Base-by-base conservation (phyloP, 2,797 vertebrate species). In the Cichlasoma orientale region DNA sequence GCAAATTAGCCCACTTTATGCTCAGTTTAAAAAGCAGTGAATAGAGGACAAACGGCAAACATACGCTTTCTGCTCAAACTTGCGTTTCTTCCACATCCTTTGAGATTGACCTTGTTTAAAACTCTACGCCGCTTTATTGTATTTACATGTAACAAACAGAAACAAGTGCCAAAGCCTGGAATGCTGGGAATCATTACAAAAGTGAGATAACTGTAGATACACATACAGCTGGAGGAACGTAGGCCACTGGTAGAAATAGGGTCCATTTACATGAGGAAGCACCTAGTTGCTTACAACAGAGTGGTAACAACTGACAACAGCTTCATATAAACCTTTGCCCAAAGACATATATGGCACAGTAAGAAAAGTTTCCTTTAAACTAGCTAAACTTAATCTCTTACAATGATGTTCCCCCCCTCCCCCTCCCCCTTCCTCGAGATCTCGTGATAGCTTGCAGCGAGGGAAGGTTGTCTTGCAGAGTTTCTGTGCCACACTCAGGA, bases 181-280 rank as follows among this genome's bases (percentile, higher is more conserved):
- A 97, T 96, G 97, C 96, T 95, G 97, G 96, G 93, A 96, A 96
- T 97, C 94, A 92, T 96, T 96, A 96, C 94, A 97, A 97, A 95
- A 94, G 90, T 96, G 95, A 95, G 94, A 96, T 96, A 96, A 96
- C 96, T 96, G 96, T 96, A 95, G 96, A 97, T 96, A 90, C 91
- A 84, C 91, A 92, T 96, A 96, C 95, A 97, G 97, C 96, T 96
- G 97, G 96, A 96, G 87, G 92, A 93, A 93, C 92, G 84, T 89
- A 98, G 96, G 97, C 97, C 97, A 98, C 97, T 97, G 96, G 96
- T 96, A 95, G 92, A 94, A 96, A 96, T 95, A 96, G 91, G 95
- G 96, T 98, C 97, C 96, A 95, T 95, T 95, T 96, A 97, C 97
- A 97, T 96, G 93, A 96, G 96, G 96, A 97, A 97, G 96, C 96